Evolutionary conservation across 2,113 vertebrate species (phyloP).

Genomic region (Noturus placidus): DNA sequence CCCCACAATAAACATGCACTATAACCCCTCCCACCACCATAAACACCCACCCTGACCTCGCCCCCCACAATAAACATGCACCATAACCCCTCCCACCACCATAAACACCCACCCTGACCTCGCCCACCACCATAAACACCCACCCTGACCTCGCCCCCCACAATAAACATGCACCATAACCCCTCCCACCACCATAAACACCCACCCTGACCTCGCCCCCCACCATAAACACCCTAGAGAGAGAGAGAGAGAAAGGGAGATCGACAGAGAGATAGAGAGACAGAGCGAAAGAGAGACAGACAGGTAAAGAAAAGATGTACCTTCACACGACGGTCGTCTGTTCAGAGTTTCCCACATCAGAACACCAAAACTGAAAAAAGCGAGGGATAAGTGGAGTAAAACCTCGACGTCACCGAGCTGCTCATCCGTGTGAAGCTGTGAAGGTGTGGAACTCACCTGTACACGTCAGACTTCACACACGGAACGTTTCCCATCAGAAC

Average conservation of each 20-base stretch:
- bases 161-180: too few relatives aligned
- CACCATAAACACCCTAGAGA: too few relatives aligned
- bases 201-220: too few relatives aligned
- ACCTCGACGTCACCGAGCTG: neutral
- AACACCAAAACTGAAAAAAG: slow-evolving; percentile 51
- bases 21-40: too few relatives aligned
- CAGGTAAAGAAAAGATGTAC: slow-evolving; percentile 24
- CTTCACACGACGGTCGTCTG: slow-evolving; percentile 46
- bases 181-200: too few relatives aligned
- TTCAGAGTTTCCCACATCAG: slow-evolving; percentile 56
- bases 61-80: too few relatives aligned
- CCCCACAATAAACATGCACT: too few relatives aligned
- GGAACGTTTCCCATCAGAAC: slow-evolving; percentile 23
- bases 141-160: too few relatives aligned
- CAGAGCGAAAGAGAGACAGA: neutral
- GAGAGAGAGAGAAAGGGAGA: neutral
- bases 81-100: too few relatives aligned
- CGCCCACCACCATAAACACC: too few relatives aligned
- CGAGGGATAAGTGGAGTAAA: neutral
- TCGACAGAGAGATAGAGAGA: neutral
- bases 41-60: too few relatives aligned
- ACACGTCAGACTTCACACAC: slow-evolving; percentile 43
- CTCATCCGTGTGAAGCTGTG: neutral
- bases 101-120: too few relatives aligned
- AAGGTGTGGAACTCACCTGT: slow-evolving; percentile 46